Percentiles rank a stretch among this genome's conserved stretches.
These are phyloP conservation scores for Fratercula arctica DNA, from an alignment of 2,797 vertebrate species.

Conservation along the genomic window DNA sequence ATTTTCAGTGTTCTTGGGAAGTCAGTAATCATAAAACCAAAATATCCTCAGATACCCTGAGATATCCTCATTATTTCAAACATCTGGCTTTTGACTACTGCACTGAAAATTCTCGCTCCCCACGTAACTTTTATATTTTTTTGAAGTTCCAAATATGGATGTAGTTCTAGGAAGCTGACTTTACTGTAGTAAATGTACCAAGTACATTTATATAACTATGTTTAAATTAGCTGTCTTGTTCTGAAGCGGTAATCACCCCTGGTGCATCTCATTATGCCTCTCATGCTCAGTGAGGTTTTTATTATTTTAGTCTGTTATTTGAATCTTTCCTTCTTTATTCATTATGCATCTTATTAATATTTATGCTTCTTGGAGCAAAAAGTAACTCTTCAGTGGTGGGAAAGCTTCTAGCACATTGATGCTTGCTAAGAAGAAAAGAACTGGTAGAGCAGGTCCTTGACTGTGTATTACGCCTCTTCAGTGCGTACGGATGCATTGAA, in stretches of 20 bases:
- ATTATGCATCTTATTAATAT: neutral
- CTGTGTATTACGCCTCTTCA: neutral
- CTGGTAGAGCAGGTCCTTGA: neutral
- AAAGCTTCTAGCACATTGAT: neutral
- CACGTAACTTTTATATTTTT: neutral
- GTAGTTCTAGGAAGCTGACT: neutral
- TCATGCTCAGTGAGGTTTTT: neutral
- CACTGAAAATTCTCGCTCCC: neutral
- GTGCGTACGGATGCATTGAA: neutral
- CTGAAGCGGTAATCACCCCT: neutral
- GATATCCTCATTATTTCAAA: neutral
- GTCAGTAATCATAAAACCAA: neutral
- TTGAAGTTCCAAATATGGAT: neutral
- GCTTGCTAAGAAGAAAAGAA: neutral
- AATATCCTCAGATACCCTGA: neutral
- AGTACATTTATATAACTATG: accelerated
- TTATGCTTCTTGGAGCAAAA: neutral
- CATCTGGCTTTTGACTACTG: neutral
- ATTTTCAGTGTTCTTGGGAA: neutral
- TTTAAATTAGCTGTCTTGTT: neutral
- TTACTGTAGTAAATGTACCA: neutral
- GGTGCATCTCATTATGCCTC: neutral
- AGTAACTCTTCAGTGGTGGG: neutral
- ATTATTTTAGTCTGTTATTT: neutral
- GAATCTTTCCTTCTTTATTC: neutral